Base-by-base conservation (phyloP, 2,888 invertebrate species). In the Drosophila atripex region DNA sequence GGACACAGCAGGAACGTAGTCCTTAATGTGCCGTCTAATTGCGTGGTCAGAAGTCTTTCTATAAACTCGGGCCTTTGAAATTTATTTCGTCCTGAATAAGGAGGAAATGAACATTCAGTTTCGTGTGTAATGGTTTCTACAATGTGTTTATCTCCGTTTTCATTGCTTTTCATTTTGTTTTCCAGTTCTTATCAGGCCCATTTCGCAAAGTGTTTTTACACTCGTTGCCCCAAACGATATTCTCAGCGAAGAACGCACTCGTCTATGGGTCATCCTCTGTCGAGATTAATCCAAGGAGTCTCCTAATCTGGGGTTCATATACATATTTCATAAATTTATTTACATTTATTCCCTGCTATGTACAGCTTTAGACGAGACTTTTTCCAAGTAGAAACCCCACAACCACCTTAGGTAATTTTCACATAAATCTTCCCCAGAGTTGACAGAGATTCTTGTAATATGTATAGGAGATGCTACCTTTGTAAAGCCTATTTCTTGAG, bases 181-280 rank as follows among this genome's bases (percentile, higher is more conserved):
- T 76, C 78, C 80, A 85, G 80, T 80, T 80, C 71, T 69, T 63
- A 80, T 78, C 82, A 64, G 71, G 39, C 46, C 66, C 59, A 58
- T 41, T 18, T 16, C 18, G 1, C 18, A 65, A 47, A 54, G 68
- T 49, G 53, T 25, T 16, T 41, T n/a, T 30, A 12, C 8, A 38
- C 18, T 11, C n/a, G 25, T 35, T 43, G 73, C 63, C 25, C 28
- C 28, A 7, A 9, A 9, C 9, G 28, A 9, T 28, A 9, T 28
- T 28, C 28, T 28, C 8, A 9, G 3, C 9, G 28, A 9, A 28
- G 9, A 28, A 28, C 9, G 28, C 8, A 28, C 28, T 28, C 9
- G 64, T 60, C 64, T 56, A 66, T 59, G 70, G 63, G 64, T 54
- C 73, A 77, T 80, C 74, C 63, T 76, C 49, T 8, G 64, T 43